A percentile compares a stretch with the other conserved stretches of the same genome.
Evolutionary conservation across 1,140 invertebrate species (phyloP).

Genomic region (Aphaenogaster ashmeadi): DNA sequence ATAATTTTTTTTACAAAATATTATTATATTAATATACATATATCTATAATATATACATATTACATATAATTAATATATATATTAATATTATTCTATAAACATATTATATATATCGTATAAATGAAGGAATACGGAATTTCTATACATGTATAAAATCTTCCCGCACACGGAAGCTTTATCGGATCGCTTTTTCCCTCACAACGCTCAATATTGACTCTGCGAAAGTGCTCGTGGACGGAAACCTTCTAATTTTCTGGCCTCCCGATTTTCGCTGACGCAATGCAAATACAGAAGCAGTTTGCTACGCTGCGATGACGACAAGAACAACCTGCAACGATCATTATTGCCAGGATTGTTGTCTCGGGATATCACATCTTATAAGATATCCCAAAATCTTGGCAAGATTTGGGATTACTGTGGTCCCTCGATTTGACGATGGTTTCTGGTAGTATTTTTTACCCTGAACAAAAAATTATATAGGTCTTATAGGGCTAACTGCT

Average conservation of each 20-base stretch:
- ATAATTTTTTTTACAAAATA: too few relatives aligned
- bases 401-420: too few relatives aligned
- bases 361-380: neutral
- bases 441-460: too few relatives aligned
- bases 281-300: conserved; percentile 77
- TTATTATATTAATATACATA: too few relatives aligned
- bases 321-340: neutral
- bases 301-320: neutral
- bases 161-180: conserved; percentile 78
- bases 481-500: too few relatives aligned
- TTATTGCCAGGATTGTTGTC: neutral
- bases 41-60: too few relatives aligned
- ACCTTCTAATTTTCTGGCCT: conserved; percentile 83
- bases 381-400: neutral
- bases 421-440: too few relatives aligned
- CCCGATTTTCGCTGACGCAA: conserved; percentile 76
- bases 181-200: conserved; percentile 71
- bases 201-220: conserved; percentile 83
- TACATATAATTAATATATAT: too few relatives aligned
- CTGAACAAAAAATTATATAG: too few relatives aligned
- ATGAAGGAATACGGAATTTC: neutral
- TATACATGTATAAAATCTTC: neutral
- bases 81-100: too few relatives aligned
- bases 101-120: neutral
- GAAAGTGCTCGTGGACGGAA: conserved; percentile 78